Evolutionary conservation across 1,140 invertebrate genomes (phyloP), one percentile per base, ranked within the genome.

Genomic region (Zaprionus taronus): DNA sequence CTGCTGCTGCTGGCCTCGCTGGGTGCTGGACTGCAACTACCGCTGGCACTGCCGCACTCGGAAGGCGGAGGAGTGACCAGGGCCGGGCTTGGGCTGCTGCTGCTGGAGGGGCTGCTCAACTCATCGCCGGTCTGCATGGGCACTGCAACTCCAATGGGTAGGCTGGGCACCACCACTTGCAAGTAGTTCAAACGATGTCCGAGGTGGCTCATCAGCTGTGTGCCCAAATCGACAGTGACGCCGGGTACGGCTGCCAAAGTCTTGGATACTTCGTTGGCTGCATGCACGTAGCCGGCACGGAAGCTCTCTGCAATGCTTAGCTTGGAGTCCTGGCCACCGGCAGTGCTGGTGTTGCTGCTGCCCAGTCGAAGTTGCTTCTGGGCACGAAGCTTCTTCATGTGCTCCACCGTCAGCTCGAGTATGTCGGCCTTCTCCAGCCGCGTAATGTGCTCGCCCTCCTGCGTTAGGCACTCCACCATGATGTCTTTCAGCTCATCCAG

Each of bases 401-500:
- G 96, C 82, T 96, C 96, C 58, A 98, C 97, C 2, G 97, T 98
- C 93, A 98, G 94, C 92, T 98, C 97, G 73, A 98, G 94, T 83
- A 98, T 97, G 91, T 98, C 97, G 47, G 97, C 97, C 93, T 98
- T 98, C 93, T 98, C 97, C 91, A 98, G 93, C 92, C 98, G 97
- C 80, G 96, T 96, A 64, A 97, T 95, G 84, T 96, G 96, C 91
- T 96, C 96, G 36, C 96, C 96, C 93, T 97, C 96, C 72, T 93
- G 92, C 5, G 90, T 92, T 9, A 91, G 58, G 56, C 91, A 92
- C 75, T 91, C 91, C 38, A 92, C 95, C 94, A 98, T 96, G 28
- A 98, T 95, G 83, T 96, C 96, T 93, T 98, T 98, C 26, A 98
- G 94, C 92, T 98, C 97, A 67, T 97, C 96, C 69, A 98, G 94